phyloP scores from a whole-genome alignment of 2,113 vertebrate species.

The Seriola rivoliana region DNA sequence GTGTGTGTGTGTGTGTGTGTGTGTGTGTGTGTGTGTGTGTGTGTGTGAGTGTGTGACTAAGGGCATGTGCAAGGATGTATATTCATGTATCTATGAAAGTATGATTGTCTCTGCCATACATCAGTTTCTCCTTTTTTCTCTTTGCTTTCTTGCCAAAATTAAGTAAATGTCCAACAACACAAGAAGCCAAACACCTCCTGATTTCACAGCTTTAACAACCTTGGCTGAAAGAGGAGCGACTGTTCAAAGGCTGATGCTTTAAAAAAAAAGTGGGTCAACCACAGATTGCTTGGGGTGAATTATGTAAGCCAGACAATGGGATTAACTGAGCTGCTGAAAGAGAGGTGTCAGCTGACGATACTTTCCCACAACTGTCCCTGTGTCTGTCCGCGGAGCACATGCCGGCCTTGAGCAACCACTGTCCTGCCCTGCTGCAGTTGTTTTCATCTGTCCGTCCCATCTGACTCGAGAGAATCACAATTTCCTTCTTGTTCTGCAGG shows the following conservation, averaged over 20 bases:
- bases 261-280: conserved; percentile 77
- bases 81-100: conserved; percentile 14
- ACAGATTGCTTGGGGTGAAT: conserved; percentile 80
- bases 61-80: conserved; percentile 17
- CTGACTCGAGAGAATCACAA: conserved; percentile 46
- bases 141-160: background rate
- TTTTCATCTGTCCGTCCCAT: conserved; percentile 38
- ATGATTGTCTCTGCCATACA: background rate
- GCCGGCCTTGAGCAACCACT: conserved; percentile 44
- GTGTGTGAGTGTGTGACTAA: conserved; percentile 48
- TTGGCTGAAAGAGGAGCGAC: conserved; percentile 13
- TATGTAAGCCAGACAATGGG: conserved; percentile 81
- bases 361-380: conserved; percentile 71
- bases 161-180: background rate
- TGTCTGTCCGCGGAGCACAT: conserved; percentile 55
- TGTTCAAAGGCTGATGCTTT: conserved; percentile 48
- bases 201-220: conserved; percentile 10
- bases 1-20: background rate
- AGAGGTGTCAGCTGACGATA: conserved; percentile 78
- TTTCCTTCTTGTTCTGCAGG: conserved; percentile 14
- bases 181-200: conserved; percentile 11
- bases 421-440: conserved; percentile 37
- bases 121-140: background rate
- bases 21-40: conserved; percentile 20
- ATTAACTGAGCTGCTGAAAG: conserved; percentile 75